Base-by-base conservation (phyloP, 1,140 invertebrate species). In the Drosophila azteca region DNA sequence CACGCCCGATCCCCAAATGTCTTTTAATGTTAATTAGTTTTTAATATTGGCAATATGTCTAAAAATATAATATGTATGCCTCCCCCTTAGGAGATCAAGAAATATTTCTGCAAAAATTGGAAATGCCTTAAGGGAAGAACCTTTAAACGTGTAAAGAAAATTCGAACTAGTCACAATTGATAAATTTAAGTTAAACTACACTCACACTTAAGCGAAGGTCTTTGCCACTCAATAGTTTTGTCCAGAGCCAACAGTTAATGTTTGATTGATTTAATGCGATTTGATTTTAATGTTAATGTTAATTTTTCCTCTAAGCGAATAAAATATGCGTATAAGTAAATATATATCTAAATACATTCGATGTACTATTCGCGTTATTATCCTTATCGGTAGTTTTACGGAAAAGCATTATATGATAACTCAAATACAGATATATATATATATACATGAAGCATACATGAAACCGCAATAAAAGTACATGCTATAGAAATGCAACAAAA, bases 81-180 rank as follows among this genome's bases (percentile, higher is more conserved):
- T 26, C 17, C 24, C 35, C 11, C 11, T 13, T 39, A 11, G 35
- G 11, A 39, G 35, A 13, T 0, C 11, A 11, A 4, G 31, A 35
- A 35, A 4, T 35, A 35, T 39, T 39, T 39, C 11, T 39, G 35
- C 3, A 39, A 61, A 76, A 77, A 76, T 51, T 46, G 51, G 49
- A 65, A 64, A 63, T 44, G 71, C 50, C 58, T 77, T 48, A 6
- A 26, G 57, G 22, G 69, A 75, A 6, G 24, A 69, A 79, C 75
- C 67, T 79, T 88, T 75, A 71, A 82, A 64, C 90, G 81, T 90
- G 87, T 90, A 90, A 90, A 90, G 79, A 68, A 90, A 88, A 90
- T 90, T 87, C 81, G 90, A 90, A 90, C 87, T 90, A 90, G 87
- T 90, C 87, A 90, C 90, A 90, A 90, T 90, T 66, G 76, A 43